Percentiles rank a stretch among this genome's conserved stretches.
Evolutionary conservation across 2,113 vertebrate genomes (phyloP).

Genomic region (Labeo catla): DNA sequence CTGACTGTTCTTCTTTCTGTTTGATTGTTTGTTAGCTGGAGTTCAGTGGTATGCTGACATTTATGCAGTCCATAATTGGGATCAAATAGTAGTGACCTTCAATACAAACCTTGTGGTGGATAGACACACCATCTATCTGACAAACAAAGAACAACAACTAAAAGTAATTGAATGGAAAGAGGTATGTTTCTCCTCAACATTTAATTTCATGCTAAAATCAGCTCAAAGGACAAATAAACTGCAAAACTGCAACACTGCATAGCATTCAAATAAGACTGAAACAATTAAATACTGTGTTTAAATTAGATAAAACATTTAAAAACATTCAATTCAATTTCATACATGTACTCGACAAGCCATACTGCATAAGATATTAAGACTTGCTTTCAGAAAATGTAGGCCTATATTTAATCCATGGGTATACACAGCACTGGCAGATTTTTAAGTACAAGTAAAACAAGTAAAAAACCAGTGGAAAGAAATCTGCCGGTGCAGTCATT

Average conservation of each 20-base stretch:
- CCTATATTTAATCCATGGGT: background rate
- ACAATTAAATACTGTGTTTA: background rate
- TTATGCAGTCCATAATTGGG: background rate
- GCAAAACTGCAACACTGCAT: background rate
- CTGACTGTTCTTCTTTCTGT: background rate
- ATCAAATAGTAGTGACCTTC: slow-evolving; percentile 17
- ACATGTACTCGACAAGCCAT: background rate
- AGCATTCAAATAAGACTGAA: background rate
- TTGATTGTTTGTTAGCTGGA: background rate
- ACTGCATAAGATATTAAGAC: background rate
- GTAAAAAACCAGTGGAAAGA: background rate
- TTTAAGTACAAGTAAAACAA: background rate
- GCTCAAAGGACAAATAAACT: background rate
- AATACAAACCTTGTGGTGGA: background rate
- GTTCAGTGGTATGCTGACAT: background rate
- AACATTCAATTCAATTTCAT: background rate
- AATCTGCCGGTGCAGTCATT: background rate
- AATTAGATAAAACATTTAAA: background rate
- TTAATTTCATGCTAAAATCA: background rate
- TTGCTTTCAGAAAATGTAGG: background rate
- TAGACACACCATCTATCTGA: slow-evolving; percentile 2
- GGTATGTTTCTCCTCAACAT: slow-evolving; percentile 4
- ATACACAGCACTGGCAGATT: background rate
- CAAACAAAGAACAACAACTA: background rate
- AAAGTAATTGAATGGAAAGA: background rate